Conservation (phyloP, 2,888 invertebrate genomes). For the Caenorhabditis macrosperma region DNA sequence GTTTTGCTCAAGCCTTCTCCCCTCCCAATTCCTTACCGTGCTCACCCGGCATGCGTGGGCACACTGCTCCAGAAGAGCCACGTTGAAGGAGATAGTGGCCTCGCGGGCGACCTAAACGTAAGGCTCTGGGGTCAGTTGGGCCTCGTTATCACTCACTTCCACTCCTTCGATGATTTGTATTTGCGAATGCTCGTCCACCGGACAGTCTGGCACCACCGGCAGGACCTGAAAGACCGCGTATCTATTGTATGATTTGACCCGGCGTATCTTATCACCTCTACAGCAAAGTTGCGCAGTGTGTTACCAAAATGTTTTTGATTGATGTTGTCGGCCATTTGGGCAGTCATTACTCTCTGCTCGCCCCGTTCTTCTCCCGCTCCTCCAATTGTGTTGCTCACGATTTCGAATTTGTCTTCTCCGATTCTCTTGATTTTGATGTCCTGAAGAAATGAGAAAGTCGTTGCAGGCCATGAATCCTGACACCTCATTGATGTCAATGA, state of each 20-base stretch:
- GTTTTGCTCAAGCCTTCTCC: neutral
- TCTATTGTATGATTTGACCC: neutral
- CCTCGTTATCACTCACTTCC: conserved; percentile 49
- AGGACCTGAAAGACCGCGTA: conserved; percentile 48
- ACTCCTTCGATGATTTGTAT: conserved; percentile 78
- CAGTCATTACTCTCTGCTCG: conserved; percentile 3
- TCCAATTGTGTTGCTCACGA: conserved; percentile 47
- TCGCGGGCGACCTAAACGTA: conserved; percentile 37
- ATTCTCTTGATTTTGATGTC: conserved; percentile 52
- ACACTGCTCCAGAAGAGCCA: conserved; percentile 68
- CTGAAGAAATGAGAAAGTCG: conserved; percentile 24
- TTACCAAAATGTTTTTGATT: conserved; percentile 47
- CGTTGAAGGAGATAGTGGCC: conserved; percentile 56
- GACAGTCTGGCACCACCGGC: conserved; percentile 70
- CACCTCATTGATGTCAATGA: conserved; percentile 30
- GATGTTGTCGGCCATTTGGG: conserved; percentile 20
- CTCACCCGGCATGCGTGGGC: conserved; percentile 74
- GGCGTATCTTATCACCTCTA: conserved; percentile 35
- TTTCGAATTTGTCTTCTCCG: conserved; percentile 29
- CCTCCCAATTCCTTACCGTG: conserved; percentile 59
- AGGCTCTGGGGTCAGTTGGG: neutral
- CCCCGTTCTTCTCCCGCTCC: conserved; percentile 30
- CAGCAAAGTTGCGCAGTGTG: conserved; percentile 50
- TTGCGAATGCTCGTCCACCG: conserved; percentile 67
- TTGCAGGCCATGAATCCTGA: conserved; percentile 24